phyloP scores from a whole-genome alignment of 2,797 vertebrate species.

The Eulemur mongoz region DNA sequence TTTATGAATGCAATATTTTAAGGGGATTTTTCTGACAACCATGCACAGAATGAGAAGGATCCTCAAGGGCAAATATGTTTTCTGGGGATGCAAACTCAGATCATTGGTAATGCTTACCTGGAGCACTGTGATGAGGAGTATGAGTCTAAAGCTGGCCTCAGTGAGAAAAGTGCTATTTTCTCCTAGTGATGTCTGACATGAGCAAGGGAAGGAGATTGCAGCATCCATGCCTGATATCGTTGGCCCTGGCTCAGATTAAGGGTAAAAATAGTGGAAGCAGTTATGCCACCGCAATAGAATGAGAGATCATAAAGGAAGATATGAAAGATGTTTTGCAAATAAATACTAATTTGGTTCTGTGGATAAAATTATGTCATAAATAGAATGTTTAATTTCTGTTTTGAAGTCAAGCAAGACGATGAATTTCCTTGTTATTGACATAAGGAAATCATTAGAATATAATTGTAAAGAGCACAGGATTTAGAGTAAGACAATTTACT shows the following conservation, averaged over 20 bases:
- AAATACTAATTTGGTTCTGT: background rate
- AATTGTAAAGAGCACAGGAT: background rate
- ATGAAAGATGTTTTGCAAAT: background rate
- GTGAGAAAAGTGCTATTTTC: background rate
- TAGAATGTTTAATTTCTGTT: background rate
- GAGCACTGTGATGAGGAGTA: background rate
- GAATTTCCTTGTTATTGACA: background rate
- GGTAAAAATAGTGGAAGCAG: background rate
- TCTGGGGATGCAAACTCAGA: background rate
- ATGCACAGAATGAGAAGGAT: background rate
- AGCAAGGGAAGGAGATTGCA: background rate
- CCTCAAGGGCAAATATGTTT: background rate
- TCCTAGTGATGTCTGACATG: background rate
- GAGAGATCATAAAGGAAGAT: background rate
- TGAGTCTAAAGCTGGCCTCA: background rate
- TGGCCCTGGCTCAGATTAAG: background rate
- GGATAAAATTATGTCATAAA: background rate
- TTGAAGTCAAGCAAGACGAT: background rate
- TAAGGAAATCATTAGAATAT: constrained; percentile 22
- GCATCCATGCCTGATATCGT: background rate
- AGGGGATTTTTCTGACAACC: background rate
- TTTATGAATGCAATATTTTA: background rate
- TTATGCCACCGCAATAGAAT: background rate
- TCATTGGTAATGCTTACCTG: background rate
- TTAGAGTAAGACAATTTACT: constrained; percentile 37